These are phyloP conservation scores for Sabatieria punctata DNA, from an alignment of 2,888 invertebrate genomes.

Conservation along the genomic window DNA sequence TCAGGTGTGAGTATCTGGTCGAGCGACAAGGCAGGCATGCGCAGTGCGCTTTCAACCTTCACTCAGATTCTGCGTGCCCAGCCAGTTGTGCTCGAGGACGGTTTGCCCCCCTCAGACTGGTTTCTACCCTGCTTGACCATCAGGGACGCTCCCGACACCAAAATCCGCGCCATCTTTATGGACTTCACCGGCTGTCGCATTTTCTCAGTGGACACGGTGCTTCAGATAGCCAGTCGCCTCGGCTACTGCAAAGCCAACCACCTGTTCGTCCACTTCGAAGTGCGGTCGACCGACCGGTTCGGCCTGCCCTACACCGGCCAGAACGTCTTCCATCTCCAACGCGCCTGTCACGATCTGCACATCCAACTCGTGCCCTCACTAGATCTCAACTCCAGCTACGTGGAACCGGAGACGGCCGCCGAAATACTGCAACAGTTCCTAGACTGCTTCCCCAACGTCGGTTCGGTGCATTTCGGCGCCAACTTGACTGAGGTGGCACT, in stretches of 20 bases:
- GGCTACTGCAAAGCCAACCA: slow-evolving; percentile 23
- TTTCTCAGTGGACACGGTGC: slow-evolving; percentile 20
- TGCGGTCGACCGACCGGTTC: slow-evolving; percentile 23
- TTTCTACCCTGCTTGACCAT: background rate
- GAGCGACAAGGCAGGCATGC: slow-evolving; percentile 41
- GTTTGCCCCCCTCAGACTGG: background rate
- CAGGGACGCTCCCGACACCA: slow-evolving; percentile 42
- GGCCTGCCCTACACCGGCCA: slow-evolving; percentile 22
- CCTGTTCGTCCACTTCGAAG: slow-evolving; percentile 24
- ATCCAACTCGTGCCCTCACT: slow-evolving; percentile 21
- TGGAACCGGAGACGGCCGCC: slow-evolving; percentile 15
- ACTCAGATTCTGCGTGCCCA: slow-evolving; percentile 39
- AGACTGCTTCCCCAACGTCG: slow-evolving; percentile 21
- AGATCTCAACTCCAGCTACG: slow-evolving; percentile 21
- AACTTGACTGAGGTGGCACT: slow-evolving; percentile 18
- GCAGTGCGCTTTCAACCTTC: slow-evolving; percentile 43
- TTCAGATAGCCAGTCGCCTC: slow-evolving; percentile 19
- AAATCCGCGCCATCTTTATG: slow-evolving; percentile 43
- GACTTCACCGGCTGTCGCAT: slow-evolving; percentile 39
- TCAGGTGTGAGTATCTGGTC: slow-evolving; percentile 42
- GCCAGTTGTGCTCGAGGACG: background rate
- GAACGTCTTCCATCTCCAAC: slow-evolving; percentile 24
- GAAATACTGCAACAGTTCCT: slow-evolving; percentile 19
- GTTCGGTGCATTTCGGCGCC: slow-evolving; percentile 21
- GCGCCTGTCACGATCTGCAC: slow-evolving; percentile 4